These are phyloP conservation scores for Eupithecia pulchellata DNA, from an alignment of 2,888 invertebrate genomes.

Conservation along the genomic window DNA sequence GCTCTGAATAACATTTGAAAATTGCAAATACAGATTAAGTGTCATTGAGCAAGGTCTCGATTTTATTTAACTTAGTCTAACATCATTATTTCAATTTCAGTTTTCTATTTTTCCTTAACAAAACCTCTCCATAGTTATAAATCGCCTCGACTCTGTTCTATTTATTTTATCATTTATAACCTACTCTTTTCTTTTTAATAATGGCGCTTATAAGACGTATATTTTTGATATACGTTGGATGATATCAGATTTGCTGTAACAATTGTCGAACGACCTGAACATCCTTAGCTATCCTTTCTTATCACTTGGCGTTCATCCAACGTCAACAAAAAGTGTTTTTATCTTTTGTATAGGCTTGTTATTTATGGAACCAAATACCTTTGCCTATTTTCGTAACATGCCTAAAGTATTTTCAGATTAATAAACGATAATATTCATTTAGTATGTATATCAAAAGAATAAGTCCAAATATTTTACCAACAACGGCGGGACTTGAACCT, in stretches of 20 bases:
- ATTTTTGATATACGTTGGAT: background rate
- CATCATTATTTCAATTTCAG: background rate
- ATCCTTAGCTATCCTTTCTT: conserved; percentile 29
- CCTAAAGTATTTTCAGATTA: background rate
- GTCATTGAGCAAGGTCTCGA: background rate
- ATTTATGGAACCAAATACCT: conserved; percentile 21
- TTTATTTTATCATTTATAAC: background rate
- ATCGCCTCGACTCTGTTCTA: background rate
- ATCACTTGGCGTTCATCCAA: conserved; percentile 42
- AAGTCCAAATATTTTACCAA: too few relatives aligned
- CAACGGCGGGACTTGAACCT: too few relatives aligned
- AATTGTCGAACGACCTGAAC: conserved; percentile 29
- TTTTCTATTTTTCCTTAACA: too few relatives aligned
- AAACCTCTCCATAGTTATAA: too few relatives aligned
- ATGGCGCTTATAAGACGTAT: background rate
- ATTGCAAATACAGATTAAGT: background rate
- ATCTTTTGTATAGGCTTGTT: conserved; percentile 18
- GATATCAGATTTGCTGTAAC: conserved; percentile 15
- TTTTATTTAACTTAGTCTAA: background rate
- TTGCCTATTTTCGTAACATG: conserved; percentile 1
- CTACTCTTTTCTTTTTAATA: background rate
- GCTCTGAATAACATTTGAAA: background rate
- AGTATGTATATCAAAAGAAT: background rate
- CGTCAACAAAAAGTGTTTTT: conserved; percentile 27
- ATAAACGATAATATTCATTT: background rate